A percentile compares a stretch with the other conserved stretches of the same genome.
Evolutionary conservation across 2,113 vertebrate species (phyloP).

Genomic region (Podarcis cretensis): DNA sequence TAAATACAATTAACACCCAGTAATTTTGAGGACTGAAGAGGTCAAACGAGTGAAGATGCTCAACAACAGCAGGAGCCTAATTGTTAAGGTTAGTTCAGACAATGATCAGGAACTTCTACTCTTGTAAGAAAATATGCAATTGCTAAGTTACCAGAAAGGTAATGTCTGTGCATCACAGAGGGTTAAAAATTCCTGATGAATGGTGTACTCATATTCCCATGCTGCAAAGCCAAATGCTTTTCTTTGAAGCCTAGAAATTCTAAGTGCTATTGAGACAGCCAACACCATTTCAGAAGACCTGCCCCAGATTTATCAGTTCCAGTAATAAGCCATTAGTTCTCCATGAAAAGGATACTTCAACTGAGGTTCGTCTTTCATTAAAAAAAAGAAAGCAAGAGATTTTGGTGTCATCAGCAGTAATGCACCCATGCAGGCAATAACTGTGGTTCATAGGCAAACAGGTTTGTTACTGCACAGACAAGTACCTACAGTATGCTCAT

Average conservation of each 20-base stretch:
- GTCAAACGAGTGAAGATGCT: not conserved
- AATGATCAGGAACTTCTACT: not conserved
- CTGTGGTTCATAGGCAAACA: not conserved
- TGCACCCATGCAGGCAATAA: not conserved
- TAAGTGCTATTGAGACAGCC: not conserved
- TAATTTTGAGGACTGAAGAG: not conserved
- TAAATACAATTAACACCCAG: not conserved
- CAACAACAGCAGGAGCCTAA: not conserved
- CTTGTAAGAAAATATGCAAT: not conserved
- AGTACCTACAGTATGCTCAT: not conserved
- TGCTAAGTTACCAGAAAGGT: not conserved
- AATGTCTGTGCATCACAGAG: not conserved
- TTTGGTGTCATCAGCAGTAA: not conserved
- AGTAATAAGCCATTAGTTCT: not conserved
- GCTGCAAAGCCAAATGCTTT: not conserved
- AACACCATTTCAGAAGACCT: not conserved
- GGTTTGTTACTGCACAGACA: not conserved
- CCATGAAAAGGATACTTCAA: not conserved
- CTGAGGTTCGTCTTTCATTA: not conserved
- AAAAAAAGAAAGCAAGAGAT: not conserved
- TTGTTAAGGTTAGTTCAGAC: not conserved
- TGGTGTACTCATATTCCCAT: not conserved
- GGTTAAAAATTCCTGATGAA: not conserved
- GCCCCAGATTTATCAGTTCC: not conserved
- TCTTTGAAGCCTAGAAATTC: not conserved